Conservation (phyloP, 2,113 vertebrate genomes). For the Micronycteris hirsuta region DNA sequence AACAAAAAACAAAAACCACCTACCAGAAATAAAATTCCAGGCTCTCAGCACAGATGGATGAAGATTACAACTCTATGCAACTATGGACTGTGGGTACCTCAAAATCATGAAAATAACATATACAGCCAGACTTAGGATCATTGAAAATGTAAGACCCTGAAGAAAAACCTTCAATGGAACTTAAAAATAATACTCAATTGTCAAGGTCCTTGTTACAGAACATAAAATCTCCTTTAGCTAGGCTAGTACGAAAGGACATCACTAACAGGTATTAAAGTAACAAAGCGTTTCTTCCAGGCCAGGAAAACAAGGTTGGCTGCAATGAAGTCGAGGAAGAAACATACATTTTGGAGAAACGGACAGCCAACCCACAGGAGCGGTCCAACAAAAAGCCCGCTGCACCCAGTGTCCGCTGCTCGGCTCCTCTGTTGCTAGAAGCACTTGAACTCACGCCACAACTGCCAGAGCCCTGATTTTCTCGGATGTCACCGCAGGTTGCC, state of each 20-base stretch:
- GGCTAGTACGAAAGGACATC: background rate
- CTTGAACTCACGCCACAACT: background rate
- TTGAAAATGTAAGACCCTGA: background rate
- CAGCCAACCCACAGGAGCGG: background rate
- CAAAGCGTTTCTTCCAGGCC: background rate
- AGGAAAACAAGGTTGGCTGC: background rate
- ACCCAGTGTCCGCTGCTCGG: background rate
- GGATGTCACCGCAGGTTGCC: too few species aligned
- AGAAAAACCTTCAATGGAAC: background rate
- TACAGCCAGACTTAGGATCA: background rate
- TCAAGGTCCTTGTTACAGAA: background rate
- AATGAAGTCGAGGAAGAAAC: background rate
- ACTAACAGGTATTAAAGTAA: background rate
- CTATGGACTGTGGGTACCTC: background rate
- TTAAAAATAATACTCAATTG: background rate
- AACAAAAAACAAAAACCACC: background rate
- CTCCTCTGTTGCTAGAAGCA: background rate
- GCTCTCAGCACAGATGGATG: background rate
- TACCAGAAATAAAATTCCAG: background rate
- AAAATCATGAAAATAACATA: background rate
- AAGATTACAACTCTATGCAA: background rate
- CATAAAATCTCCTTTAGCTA: background rate
- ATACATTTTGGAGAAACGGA: background rate
- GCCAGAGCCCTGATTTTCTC: background rate
- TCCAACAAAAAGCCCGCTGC: background rate